Conservation (phyloP, 2,797 vertebrate species). For the Hypotaenidia okinawae region DNA sequence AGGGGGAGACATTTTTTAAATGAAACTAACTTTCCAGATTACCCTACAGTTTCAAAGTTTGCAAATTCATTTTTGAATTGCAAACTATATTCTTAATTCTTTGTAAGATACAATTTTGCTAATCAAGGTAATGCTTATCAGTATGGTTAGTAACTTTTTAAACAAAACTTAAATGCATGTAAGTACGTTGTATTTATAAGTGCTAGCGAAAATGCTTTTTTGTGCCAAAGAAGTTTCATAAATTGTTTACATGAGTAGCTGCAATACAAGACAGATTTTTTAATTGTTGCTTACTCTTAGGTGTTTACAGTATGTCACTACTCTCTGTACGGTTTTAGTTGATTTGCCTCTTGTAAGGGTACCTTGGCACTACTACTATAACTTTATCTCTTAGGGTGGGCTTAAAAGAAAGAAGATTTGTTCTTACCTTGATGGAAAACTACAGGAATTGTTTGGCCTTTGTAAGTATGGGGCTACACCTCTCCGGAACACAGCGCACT, state of each 20-base stretch:
- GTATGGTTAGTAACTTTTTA: slow-evolving; percentile 54
- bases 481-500: not conserved
- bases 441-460: not conserved
- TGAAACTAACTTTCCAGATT: slow-evolving; percentile 38
- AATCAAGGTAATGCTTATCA: slow-evolving; percentile 43
- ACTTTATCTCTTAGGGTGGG: not conserved
- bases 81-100: slow-evolving; percentile 62
- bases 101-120: slow-evolving; percentile 67
- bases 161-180: slow-evolving; percentile 49
- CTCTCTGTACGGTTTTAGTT: not conserved
- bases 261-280: slow-evolving; percentile 52
- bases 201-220: slow-evolving; percentile 67
- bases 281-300: slow-evolving; percentile 49
- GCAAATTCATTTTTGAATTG: slow-evolving; percentile 62
- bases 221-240: slow-evolving; percentile 77
- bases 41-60: slow-evolving; percentile 38
- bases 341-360: slow-evolving; percentile 31
- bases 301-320: slow-evolving; percentile 46
- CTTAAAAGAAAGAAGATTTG: slow-evolving; percentile 2
- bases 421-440: not conserved
- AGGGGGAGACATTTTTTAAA: slow-evolving; percentile 9
- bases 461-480: not conserved
- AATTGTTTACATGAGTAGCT: slow-evolving; percentile 72
- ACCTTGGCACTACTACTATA: slow-evolving; percentile 31
- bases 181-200: slow-evolving; percentile 53